Conservation (phyloP, 2,797 vertebrate species). For the Cryptoprocta ferox region DNA sequence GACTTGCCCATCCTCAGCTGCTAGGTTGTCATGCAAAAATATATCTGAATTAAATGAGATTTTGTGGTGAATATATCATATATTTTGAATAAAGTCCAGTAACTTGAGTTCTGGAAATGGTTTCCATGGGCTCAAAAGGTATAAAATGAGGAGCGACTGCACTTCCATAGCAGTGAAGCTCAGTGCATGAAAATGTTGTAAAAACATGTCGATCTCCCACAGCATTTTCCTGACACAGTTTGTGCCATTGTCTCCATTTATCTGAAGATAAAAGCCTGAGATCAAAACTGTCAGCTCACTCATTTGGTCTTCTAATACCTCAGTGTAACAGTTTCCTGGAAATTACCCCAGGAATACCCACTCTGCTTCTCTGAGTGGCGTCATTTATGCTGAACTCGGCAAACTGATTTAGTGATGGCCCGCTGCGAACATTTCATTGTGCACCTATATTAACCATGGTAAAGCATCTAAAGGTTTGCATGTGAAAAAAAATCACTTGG, state of each 20-base stretch:
- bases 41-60: not conserved
- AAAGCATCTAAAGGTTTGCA: not conserved
- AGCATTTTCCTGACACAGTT: not conserved
- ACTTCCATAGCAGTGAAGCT: not conserved
- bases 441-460: not conserved
- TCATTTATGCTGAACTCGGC: not conserved
- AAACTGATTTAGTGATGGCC: no score
- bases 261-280: not conserved
- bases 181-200: not conserved
- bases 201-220: not conserved
- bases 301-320: not conserved
- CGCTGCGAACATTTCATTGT: not conserved
- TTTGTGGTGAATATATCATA: not conserved
- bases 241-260: not conserved
- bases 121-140: not conserved
- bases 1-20: not conserved
- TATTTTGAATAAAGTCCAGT: constrained; percentile 4
- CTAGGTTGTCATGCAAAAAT: not conserved
- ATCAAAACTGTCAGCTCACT: not conserved
- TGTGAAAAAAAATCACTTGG: not conserved
- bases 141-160: not conserved
- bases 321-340: not conserved
- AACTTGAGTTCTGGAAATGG: constrained; percentile 19
- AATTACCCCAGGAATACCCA: not conserved
- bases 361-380: not conserved